Evolutionary conservation across 2,797 vertebrate species (phyloP).

Genomic region (Phataginus tetradactyla): DNA sequence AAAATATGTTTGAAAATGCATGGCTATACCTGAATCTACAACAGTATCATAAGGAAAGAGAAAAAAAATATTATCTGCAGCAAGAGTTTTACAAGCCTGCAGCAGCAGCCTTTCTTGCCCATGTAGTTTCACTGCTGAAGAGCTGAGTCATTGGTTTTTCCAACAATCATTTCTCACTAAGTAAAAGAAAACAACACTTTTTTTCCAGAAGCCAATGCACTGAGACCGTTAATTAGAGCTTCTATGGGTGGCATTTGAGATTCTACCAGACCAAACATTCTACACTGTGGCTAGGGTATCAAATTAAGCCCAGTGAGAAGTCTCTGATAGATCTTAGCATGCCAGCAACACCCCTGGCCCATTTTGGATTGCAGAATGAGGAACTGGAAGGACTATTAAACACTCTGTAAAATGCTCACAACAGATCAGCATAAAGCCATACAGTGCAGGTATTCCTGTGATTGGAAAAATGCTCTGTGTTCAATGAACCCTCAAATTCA

Average conservation of each 20-base stretch:
- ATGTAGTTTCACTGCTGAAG: slow-evolving; percentile 52
- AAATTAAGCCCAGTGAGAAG: slow-evolving; percentile 68
- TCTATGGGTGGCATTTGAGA: slow-evolving; percentile 66
- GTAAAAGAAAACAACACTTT: slow-evolving; percentile 62
- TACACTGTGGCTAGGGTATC: background rate
- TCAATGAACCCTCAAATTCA: slow-evolving; percentile 83
- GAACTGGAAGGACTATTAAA: slow-evolving; percentile 87
- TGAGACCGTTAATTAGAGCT: slow-evolving; percentile 66
- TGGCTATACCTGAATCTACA: background rate
- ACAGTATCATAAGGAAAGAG: background rate
- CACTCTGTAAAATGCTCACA: slow-evolving; percentile 80
- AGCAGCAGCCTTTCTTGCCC: slow-evolving; percentile 38
- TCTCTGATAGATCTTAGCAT: slow-evolving; percentile 65
- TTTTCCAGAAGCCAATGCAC: slow-evolving; percentile 26
- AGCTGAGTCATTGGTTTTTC: slow-evolving; percentile 66
- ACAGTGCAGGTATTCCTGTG: slow-evolving; percentile 86
- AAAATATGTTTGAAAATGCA: slow-evolving; percentile 49
- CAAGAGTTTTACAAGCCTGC: slow-evolving; percentile 56
- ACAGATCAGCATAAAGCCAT: slow-evolving; percentile 84
- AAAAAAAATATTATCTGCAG: background rate
- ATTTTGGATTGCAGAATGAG: slow-evolving; percentile 80
- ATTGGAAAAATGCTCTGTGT: slow-evolving; percentile 84
- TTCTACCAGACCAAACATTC: slow-evolving; percentile 55
- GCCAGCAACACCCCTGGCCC: slow-evolving; percentile 73
- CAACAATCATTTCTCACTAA: slow-evolving; percentile 66